Percentiles rank a stretch among this genome's conserved stretches.
phyloP scores from a whole-genome alignment of 2,888 invertebrate genomes.

The Eretmocerus hayati region DNA sequence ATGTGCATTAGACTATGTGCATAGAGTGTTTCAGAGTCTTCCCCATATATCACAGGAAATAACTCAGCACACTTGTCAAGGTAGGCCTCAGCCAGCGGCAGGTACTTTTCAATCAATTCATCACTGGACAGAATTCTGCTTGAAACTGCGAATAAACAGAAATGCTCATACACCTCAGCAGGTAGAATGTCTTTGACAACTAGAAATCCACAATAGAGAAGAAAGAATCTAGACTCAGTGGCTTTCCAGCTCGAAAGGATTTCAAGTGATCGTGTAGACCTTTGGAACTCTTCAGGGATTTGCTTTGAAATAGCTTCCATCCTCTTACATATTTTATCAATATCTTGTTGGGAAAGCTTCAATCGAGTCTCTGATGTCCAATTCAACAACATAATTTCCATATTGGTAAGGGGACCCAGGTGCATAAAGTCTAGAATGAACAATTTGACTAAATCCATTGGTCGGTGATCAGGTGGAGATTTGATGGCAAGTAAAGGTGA shows the following conservation, averaged over 20 bases:
- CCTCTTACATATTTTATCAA: neutral
- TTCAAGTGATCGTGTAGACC: neutral
- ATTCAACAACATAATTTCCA: neutral
- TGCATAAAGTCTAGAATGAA: neutral
- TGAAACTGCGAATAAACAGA: neutral
- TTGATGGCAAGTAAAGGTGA: neutral
- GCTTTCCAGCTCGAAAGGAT: slow-evolving; percentile 2
- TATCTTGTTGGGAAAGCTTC: neutral
- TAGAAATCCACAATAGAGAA: neutral
- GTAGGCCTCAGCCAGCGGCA: neutral
- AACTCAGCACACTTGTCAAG: neutral
- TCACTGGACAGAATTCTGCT: too few species aligned
- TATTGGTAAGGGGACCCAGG: neutral
- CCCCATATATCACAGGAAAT: neutral
- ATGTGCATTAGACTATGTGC: neutral
- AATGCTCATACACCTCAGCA: neutral
- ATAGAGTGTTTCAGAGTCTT: neutral
- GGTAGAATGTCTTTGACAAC: neutral
- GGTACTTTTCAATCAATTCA: neutral
- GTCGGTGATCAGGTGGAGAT: too few species aligned
- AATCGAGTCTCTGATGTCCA: neutral
- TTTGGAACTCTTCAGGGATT: slow-evolving; percentile 1
- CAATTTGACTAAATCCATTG: neutral
- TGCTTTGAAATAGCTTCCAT: neutral
- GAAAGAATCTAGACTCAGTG: neutral